Conservation (phyloP, 2,888 invertebrate species). For the Hemistola chrysoprasaria region DNA sequence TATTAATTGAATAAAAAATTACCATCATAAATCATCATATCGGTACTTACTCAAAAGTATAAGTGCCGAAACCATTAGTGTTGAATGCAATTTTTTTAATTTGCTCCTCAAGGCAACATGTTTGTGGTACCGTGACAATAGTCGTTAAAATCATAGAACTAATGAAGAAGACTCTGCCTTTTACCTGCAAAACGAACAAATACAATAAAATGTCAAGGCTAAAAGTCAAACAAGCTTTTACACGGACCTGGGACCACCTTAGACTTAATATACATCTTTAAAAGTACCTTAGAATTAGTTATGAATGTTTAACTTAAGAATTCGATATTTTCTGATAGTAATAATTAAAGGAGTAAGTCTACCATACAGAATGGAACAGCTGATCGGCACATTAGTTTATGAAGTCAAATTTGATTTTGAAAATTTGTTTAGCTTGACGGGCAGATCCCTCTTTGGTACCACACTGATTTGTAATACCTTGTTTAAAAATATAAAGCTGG, state of each 20-base stretch:
- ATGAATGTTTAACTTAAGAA: no score
- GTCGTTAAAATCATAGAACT: slow-evolving; percentile 39
- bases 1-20: slow-evolving; percentile 12
- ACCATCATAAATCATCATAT: slow-evolving; percentile 20
- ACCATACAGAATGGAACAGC: no score
- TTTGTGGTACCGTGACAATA: slow-evolving; percentile 37
- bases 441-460: no score
- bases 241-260: slow-evolving; percentile 3
- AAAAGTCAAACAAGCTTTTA: slow-evolving; percentile 31
- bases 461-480: no score
- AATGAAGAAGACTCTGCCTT: slow-evolving; percentile 42
- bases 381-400: no score
- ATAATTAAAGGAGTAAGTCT: no score
- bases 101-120: slow-evolving; percentile 44
- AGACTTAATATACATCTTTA: slow-evolving; percentile 6
- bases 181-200: slow-evolving; percentile 55
- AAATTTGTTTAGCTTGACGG: no score
- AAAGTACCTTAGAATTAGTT: slow-evolving; percentile 6
- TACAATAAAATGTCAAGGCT: slow-evolving; percentile 57
- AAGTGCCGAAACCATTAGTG: slow-evolving; percentile 66
- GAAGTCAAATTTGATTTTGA: no score
- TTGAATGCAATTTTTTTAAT: slow-evolving; percentile 60
- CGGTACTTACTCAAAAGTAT: slow-evolving; percentile 73
- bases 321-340: no score
- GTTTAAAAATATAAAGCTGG: no score